Conservation (phyloP, 2,888 invertebrate genomes). For the Stegana nigrithorax region DNA sequence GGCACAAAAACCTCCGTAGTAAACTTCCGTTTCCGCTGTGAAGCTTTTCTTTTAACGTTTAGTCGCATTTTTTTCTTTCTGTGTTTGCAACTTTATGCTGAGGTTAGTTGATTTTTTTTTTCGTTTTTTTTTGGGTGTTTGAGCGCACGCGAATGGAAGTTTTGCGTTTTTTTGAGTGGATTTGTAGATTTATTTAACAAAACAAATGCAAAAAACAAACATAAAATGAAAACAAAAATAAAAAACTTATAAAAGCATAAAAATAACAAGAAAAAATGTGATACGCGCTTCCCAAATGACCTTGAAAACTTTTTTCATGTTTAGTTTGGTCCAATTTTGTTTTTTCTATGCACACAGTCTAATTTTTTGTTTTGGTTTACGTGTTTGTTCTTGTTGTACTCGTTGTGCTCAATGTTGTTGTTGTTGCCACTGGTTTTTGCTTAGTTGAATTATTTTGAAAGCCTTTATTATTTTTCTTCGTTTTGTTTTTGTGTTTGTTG, state of each 20-base stretch:
- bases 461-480: background rate
- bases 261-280: background rate
- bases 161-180: conserved; percentile 28
- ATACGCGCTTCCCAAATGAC: conserved; percentile 5
- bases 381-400: conserved; percentile 24
- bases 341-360: background rate
- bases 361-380: conserved; percentile 29
- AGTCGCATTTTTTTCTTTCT: conserved; percentile 37
- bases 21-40: conserved; percentile 37
- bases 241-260: background rate
- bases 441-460: conserved; percentile 37
- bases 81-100: conserved; percentile 44
- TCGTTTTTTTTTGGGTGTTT: conserved; percentile 17
- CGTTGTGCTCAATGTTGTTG: conserved; percentile 29
- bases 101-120: conserved; percentile 32
- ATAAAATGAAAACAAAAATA: too few species aligned
- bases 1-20: background rate
- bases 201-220: too few species aligned
- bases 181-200: conserved; percentile 10
- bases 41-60: conserved; percentile 1
- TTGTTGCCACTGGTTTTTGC: conserved; percentile 28
- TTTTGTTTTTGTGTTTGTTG: background rate
- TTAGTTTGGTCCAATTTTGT: background rate
- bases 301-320: conserved; percentile 17
- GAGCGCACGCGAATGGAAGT: conserved; percentile 20